phyloP scores from a whole-genome alignment of 1,140 invertebrate species.

The Papilio polytes region DNA sequence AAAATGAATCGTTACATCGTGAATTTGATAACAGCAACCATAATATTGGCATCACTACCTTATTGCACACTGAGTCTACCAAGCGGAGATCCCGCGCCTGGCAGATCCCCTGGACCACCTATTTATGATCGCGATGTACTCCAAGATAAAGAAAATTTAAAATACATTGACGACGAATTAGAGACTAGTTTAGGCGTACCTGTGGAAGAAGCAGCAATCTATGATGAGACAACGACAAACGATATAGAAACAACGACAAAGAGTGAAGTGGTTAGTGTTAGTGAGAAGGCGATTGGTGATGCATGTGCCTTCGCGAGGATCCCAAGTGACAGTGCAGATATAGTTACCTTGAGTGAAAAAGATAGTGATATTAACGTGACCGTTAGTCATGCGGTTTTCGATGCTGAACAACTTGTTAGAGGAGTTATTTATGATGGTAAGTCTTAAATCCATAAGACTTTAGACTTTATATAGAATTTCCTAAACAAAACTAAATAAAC shows the following conservation, averaged over 20 bases:
- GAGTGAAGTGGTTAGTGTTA: conserved; percentile 61
- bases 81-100: conserved; percentile 74
- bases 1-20: conserved; percentile 26
- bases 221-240: conserved; percentile 66
- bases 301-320: conserved; percentile 72
- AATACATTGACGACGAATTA: conserved; percentile 42
- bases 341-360: conserved; percentile 68
- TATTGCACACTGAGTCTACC: conserved; percentile 71
- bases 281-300: conserved; percentile 61
- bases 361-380: conserved; percentile 77
- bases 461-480: not conserved
- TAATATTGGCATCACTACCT: conserved; percentile 60
- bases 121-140: conserved; percentile 37
- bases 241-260: conserved; percentile 59
- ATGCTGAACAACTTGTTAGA: conserved; percentile 66
- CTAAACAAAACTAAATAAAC: not conserved
- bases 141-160: conserved; percentile 40
- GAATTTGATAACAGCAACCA: not conserved
- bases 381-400: conserved; percentile 71
- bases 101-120: conserved; percentile 75
- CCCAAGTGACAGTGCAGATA: conserved; percentile 72
- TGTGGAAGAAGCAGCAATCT: conserved; percentile 53
- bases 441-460: conserved; percentile 43
- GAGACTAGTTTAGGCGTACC: conserved; percentile 53
- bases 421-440: conserved; percentile 79